Evolutionary conservation across 92 coral and sea anemone species (phyloP), one percentile per base, ranked within the genome.

Genomic region (Heteractis magnifica): DNA sequence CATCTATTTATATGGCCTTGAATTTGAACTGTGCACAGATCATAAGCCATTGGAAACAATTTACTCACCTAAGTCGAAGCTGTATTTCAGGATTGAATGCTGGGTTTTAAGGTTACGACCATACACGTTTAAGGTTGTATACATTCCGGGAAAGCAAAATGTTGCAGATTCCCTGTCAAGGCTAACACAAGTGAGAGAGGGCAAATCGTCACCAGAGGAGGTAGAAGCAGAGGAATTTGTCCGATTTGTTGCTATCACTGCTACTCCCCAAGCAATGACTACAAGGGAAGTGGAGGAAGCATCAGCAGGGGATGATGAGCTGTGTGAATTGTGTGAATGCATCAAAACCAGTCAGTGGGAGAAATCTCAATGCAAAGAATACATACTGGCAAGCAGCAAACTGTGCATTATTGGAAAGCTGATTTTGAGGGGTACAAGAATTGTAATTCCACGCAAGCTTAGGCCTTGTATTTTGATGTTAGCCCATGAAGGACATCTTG

Each of bases 401-500:
- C 76, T 82, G 44, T 55, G 81, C 62, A 75, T 75, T 8, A 58
- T 77, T 83, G 84, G 87, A 51, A 76, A 60, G 50, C 64, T 87
- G 11, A 76, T 87, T 3, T 73, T 87, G 65, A 70, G 82, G 10
- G 87, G 90, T 71, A 75, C 83, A 23, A 72, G 77, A 52, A 72
- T 88, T 23, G 87, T 83, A 7, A 34, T 83, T n/a, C 88, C 87
- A 71, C 73, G 50, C 77, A 88, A 84, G 79, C 75, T 88, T 44
- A 77, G 88, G 53, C 52, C 88, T 56, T 75, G 49, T 20, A 81
- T 79, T 15, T 51, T 84, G 6, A 51, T 56, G 6, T 70, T 88
- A 5, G 86, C 86, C 49, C 85, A 84, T 51, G 84, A 88, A 72
- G 91, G 88, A 71, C 88, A 88, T 77, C 82, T 77, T 53, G 89